Evolutionary conservation across 92 coral and sea anemone species (phyloP), one percentile per base, ranked within the genome.

Genomic region (Zoanthus solanderi): DNA sequence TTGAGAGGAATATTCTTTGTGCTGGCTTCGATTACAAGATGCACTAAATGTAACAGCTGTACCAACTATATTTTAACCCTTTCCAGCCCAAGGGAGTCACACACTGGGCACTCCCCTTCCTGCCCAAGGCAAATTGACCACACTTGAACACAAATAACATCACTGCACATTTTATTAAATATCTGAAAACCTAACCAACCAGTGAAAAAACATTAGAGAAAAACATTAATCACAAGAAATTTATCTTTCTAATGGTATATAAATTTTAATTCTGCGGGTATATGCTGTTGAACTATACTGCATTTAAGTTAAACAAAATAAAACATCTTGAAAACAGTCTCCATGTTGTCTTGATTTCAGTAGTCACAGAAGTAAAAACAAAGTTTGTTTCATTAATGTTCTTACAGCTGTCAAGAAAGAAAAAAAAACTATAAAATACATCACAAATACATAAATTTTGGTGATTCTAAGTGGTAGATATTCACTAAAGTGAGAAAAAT

Each of bases 301-400:
- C 72, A 67, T 67, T 10, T 32, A 67, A 67, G 2, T 67, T 67
- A 28, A 67, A 18, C 72, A 67, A 67, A 67, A 67, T 30, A 67
- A 67, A 67, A 67, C 72, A 67, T 67, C 72, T 67, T 67, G 72
- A 67, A 67, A 67, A 67, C 72, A 23, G 72, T 67, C 72, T 67
- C 34, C 37, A 67, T 23, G 34, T 67, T 67, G 72, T 67, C 72
- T 67, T 67, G 37, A 67, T 30, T 67, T 18, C 72, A 67, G 72
- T 32, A 67, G 72, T 67, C 72, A 67, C 72, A 67, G 72, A 67
- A 67, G 32, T 67, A 67, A 67, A 67, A 67, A 67, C 72, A 67
- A 67, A 67, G 72, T 67, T 67, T 67, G 72, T 67, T 67, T 67
- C 44, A 58, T 58, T 58, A 67, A 67, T 28, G 37, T 67, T 67